Evolutionary conservation across 2,797 vertebrate species (phyloP).

Genomic region (Austrolebias charrua): DNA sequence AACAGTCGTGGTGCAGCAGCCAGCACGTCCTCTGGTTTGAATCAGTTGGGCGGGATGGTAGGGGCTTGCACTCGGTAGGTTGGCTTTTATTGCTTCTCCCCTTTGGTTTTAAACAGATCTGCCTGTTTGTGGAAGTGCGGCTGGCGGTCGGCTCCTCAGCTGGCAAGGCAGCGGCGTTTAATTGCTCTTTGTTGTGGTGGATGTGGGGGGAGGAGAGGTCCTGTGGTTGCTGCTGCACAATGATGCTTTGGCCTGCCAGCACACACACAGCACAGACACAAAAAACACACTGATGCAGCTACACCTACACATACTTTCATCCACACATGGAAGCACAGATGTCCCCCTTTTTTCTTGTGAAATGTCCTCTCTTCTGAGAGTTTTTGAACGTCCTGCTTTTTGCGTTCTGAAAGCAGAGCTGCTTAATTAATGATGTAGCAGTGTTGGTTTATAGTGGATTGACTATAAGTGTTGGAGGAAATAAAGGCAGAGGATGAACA

Average conservation of each 20-base stretch:
- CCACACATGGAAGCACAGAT: conserved; percentile 11
- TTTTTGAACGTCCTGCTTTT: conserved; percentile 6
- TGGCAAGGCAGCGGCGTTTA: conserved; percentile 82
- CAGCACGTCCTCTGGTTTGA: conserved; percentile 79
- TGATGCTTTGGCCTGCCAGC: conserved; percentile 67
- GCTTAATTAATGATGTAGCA: conserved; percentile 48
- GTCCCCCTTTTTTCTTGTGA: neutral
- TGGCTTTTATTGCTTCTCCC: conserved; percentile 81
- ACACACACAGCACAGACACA: conserved; percentile 28
- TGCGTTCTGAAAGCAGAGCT: conserved; percentile 5
- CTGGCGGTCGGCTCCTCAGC: conserved; percentile 81
- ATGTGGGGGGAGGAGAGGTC: conserved; percentile 44
- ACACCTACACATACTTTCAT: conserved; percentile 35
- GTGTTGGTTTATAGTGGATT: conserved; percentile 58
- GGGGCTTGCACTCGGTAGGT: conserved; percentile 72
- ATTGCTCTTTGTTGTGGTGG: conserved; percentile 85
- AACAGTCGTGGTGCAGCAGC: conserved; percentile 61
- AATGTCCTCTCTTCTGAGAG: conserved; percentile 5
- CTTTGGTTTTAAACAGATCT: conserved; percentile 83
- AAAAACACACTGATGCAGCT: conserved; percentile 30
- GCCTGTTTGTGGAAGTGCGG: conserved; percentile 87
- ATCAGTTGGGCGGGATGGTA: conserved; percentile 68
- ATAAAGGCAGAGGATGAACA: conserved; percentile 69
- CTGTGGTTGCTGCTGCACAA: conserved; percentile 77
- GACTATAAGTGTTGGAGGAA: conserved; percentile 56